Percentiles rank a stretch among this genome's conserved stretches.
phyloP scores from a whole-genome alignment of 2,888 invertebrate species.

The Margaritifera margaritifera region DNA sequence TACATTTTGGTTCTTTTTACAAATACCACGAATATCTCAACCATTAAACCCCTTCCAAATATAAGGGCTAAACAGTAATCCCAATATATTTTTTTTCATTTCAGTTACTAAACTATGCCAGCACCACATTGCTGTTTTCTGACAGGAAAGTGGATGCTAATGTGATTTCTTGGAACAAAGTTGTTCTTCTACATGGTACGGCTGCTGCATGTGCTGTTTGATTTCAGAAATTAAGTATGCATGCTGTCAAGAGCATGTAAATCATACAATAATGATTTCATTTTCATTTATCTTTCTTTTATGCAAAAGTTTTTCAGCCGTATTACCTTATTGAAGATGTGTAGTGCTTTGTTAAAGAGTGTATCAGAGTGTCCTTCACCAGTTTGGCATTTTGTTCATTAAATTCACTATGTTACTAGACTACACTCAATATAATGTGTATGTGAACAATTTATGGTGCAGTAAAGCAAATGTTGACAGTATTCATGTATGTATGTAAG shows the following conservation, averaged over 20 bases:
- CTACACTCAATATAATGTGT: no score
- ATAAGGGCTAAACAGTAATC: no score
- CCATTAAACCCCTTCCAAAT: no score
- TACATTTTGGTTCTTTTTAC: no score
- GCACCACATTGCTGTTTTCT: constrained; percentile 89
- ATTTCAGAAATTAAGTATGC: not conserved
- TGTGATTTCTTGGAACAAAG: constrained; percentile 90
- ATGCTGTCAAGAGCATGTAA: not conserved
- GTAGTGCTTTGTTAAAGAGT: not conserved
- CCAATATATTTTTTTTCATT: constrained; percentile 44
- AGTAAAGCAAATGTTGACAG: no score
- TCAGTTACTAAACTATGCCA: constrained; percentile 86
- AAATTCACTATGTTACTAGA: no score
- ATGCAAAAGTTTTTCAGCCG: not conserved
- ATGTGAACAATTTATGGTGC: no score
- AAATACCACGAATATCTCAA: no score
- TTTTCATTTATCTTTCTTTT: not conserved
- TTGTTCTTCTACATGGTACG: constrained; percentile 84
- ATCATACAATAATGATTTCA: not conserved
- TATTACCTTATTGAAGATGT: not conserved
- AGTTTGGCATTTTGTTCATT: no score
- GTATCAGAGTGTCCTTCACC: not conserved
- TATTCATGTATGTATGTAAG: no score
- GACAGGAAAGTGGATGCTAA: constrained; percentile 86
- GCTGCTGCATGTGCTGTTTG: not conserved